These are phyloP conservation scores for Drosophila infuscata DNA, from an alignment of 2,888 invertebrate genomes.

Conservation along the genomic window DNA sequence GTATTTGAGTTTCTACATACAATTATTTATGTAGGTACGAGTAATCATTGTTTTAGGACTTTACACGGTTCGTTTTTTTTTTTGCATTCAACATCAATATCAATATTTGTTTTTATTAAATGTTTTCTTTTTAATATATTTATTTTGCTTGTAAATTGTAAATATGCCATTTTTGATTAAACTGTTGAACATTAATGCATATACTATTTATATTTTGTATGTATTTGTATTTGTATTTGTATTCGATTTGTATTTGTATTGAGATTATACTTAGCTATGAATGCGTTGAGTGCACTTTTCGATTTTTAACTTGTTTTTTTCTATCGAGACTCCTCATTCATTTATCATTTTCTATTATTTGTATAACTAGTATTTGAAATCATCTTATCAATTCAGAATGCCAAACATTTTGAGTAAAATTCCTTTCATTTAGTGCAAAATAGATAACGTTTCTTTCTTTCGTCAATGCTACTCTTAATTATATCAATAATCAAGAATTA, in stretches of 20 bases:
- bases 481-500: constrained; percentile 2
- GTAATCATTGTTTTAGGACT: constrained; percentile 61
- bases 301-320: constrained; percentile 29
- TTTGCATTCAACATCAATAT: constrained; percentile 66
- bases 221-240: constrained; percentile 28
- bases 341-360: constrained; percentile 28
- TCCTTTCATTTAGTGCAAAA: constrained; percentile 54
- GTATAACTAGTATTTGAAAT: constrained; percentile 48
- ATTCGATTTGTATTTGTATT: constrained; percentile 16
- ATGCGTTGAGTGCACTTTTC: constrained; percentile 53
- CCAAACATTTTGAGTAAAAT: constrained; percentile 41
- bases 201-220: constrained; percentile 52
- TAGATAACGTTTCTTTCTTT: constrained; percentile 16
- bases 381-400: constrained; percentile 30
- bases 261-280: constrained; percentile 50
- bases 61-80: constrained; percentile 61
- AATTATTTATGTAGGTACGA: constrained; percentile 62
- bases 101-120: constrained; percentile 49
- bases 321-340: constrained; percentile 4
- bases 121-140: constrained; percentile 24
- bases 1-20: constrained; percentile 63
- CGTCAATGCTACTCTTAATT: constrained; percentile 8
- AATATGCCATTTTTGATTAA: constrained; percentile 61
- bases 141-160: constrained; percentile 60
- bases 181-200: constrained; percentile 66